These are phyloP conservation scores for Scaptomyza montana DNA, from an alignment of 1,140 invertebrate genomes.

Conservation along the genomic window DNA sequence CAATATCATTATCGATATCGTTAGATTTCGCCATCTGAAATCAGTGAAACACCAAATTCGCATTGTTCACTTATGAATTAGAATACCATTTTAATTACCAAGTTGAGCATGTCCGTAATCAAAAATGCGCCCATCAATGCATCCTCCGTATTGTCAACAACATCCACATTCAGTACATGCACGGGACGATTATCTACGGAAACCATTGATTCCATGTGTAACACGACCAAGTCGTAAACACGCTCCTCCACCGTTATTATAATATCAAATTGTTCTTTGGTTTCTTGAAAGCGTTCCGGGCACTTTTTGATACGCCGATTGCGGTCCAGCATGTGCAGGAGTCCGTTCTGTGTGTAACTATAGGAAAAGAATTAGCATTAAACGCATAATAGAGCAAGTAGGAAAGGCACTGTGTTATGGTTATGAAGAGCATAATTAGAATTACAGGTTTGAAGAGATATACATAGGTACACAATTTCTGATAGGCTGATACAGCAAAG, in stretches of 20 bases:
- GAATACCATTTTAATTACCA: conserved; percentile 85
- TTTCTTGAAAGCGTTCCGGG: conserved; percentile 97
- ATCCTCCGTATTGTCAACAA: conserved; percentile 99
- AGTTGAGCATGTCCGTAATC: conserved; percentile 96
- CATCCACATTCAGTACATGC: conserved; percentile 99
- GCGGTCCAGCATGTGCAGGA: conserved; percentile 99
- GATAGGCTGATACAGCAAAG: too few species aligned
- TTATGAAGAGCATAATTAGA: too few species aligned
- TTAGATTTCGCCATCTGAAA: conserved; percentile 94
- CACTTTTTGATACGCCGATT: conserved; percentile 97
- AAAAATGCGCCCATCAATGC: conserved; percentile 99
- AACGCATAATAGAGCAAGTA: too few species aligned
- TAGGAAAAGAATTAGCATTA: conserved; percentile 31
- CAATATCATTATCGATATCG: conserved; percentile 99
- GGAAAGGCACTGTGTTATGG: too few species aligned
- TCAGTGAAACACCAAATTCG: background rate
- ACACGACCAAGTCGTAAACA: conserved; percentile 98
- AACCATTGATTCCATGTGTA: conserved; percentile 89
- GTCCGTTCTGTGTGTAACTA: conserved; percentile 99
- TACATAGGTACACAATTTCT: too few species aligned
- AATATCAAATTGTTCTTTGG: conserved; percentile 96
- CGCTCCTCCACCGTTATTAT: conserved; percentile 99
- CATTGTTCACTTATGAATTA: background rate
- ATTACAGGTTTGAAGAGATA: too few species aligned
- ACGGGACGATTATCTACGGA: conserved; percentile 92